A percentile compares a stretch with the other conserved stretches of the same genome.
phyloP scores from a whole-genome alignment of 2,888 invertebrate species.

The Emesis furor region DNA sequence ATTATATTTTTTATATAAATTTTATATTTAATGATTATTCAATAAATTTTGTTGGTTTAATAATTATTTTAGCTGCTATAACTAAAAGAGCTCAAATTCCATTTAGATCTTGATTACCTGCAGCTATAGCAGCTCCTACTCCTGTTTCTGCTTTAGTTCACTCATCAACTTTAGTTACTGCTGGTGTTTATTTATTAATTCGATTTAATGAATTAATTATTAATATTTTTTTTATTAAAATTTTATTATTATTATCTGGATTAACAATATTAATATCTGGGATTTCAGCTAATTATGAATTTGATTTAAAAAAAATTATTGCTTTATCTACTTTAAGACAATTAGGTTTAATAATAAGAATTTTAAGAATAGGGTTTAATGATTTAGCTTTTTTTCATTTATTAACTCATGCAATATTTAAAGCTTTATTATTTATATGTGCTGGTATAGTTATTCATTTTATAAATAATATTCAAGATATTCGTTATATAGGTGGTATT shows the following conservation, averaged over 20 bases:
- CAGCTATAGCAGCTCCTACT: conserved; percentile 95
- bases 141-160: conserved; percentile 89
- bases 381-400: conserved; percentile 90
- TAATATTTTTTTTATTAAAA: conserved; percentile 83
- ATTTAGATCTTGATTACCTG: conserved; percentile 89
- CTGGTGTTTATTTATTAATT: conserved; percentile 87
- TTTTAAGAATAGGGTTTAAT: conserved; percentile 90
- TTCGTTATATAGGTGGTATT: conserved; percentile 92
- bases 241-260: conserved; percentile 81
- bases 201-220: conserved; percentile 92
- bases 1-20: conserved; percentile 91
- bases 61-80: conserved; percentile 92
- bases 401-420: neutral
- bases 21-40: conserved; percentile 86
- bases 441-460: conserved; percentile 92
- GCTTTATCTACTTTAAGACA: conserved; percentile 95
- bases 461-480: conserved; percentile 93
- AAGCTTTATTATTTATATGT: neutral
- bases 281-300: conserved; percentile 92
- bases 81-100: conserved; percentile 81
- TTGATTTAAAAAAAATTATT: conserved; percentile 96
- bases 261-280: conserved; percentile 93
- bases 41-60: conserved; percentile 85
- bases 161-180: conserved; percentile 94
- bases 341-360: conserved; percentile 94